Percentiles rank a stretch among this genome's conserved stretches.
Evolutionary conservation across 2,113 vertebrate genomes (phyloP).

Genomic region (Pheucticus melanocephalus): DNA sequence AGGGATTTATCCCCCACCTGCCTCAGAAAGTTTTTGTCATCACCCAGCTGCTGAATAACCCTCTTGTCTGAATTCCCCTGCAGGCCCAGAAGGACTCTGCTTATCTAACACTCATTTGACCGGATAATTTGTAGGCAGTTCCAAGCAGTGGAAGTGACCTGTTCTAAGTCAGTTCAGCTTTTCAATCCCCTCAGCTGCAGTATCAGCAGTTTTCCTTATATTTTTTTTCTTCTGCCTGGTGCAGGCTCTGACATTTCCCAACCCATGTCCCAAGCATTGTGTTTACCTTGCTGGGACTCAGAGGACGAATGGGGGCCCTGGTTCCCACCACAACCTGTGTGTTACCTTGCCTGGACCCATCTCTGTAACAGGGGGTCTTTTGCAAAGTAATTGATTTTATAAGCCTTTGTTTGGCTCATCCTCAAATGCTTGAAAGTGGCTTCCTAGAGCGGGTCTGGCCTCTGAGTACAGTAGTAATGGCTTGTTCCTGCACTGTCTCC

Average conservation of each 20-base stretch:
- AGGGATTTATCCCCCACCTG: conserved; percentile 8
- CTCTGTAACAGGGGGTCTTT: neutral
- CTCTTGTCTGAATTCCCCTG: conserved; percentile 25
- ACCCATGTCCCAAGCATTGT: neutral
- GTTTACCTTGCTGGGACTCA: neutral
- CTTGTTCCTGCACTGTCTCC: neutral
- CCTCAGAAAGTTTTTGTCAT: conserved; percentile 36
- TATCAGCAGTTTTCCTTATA: conserved; percentile 23
- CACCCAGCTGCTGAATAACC: conserved; percentile 32
- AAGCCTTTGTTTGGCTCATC: neutral
- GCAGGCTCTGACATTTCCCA: neutral
- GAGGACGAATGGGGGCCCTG: neutral
- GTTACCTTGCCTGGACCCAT: neutral
- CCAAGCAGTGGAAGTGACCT: conserved; percentile 9
- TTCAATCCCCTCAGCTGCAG: neutral
- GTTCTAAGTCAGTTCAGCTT: neutral
- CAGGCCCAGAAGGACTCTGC: conserved; percentile 7
- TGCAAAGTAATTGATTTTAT: neutral
- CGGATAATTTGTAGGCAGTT: conserved; percentile 18
- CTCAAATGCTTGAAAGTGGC: neutral
- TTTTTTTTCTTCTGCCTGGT: neutral
- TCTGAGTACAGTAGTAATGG: neutral
- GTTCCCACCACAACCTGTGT: neutral
- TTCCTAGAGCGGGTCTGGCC: neutral
- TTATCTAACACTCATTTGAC: conserved; percentile 43